A percentile compares a stretch with the other conserved stretches of the same genome.
phyloP scores from a whole-genome alignment of 2,888 invertebrate species.

The Coecobrya sp. region DNA sequence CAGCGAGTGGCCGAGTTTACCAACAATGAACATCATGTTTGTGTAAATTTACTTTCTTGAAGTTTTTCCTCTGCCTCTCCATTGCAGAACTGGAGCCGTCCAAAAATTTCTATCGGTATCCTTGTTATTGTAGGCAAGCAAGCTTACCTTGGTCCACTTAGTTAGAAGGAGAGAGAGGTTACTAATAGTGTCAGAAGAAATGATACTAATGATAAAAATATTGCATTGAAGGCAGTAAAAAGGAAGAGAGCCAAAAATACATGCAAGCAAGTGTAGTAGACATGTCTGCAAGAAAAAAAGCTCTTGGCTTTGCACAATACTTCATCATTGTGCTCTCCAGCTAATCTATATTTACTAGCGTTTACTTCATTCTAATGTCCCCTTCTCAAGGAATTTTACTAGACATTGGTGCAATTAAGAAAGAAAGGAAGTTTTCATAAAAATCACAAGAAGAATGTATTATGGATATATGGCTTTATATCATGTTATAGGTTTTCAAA shows the following conservation, averaged over 20 bases:
- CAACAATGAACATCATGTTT: neutral
- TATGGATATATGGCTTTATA: neutral
- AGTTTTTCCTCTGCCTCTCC: neutral
- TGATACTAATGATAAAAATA: constrained; percentile 52
- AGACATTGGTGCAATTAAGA: constrained; percentile 29
- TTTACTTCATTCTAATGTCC: constrained; percentile 40
- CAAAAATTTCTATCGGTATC: neutral
- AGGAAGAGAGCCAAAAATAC: neutral
- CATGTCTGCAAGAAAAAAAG: neutral
- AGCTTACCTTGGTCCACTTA: constrained; percentile 29
- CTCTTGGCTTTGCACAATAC: constrained; percentile 35
- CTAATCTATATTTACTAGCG: constrained; percentile 42
- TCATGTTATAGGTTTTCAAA: neutral
- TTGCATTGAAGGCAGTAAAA: constrained; percentile 42
- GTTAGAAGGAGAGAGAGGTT: neutral
- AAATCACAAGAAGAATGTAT: neutral
- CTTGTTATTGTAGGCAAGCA: neutral
- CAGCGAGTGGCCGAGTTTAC: constrained; percentile 12
- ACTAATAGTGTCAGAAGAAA: constrained; percentile 31
- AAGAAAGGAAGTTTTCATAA: constrained; percentile 3
- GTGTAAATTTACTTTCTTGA: constrained; percentile 29
- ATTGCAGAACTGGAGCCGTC: neutral
- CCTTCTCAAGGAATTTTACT: neutral
- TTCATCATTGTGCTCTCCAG: constrained; percentile 25
- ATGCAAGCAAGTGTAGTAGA: neutral